Conservation (phyloP, 2,888 invertebrate species). For the Thalpophila matura region DNA sequence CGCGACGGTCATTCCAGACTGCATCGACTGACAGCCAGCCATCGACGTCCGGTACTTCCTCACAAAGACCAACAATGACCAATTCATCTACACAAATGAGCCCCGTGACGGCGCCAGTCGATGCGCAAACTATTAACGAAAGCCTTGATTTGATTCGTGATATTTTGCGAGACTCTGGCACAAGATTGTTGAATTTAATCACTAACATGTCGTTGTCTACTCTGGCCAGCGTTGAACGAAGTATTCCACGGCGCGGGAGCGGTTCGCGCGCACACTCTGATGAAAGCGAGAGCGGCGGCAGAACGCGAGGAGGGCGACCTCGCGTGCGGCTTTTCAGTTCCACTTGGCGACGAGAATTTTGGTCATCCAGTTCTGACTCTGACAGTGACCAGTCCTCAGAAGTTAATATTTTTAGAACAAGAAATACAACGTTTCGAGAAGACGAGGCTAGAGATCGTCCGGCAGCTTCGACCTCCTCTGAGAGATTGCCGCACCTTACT, state of each 20-base stretch:
- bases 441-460: slow-evolving; percentile 67
- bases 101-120: slow-evolving; percentile 74
- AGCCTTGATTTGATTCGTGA: slow-evolving; percentile 87
- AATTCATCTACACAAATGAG: slow-evolving; percentile 80
- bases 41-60: slow-evolving; percentile 64
- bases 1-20: slow-evolving; percentile 54
- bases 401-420: slow-evolving; percentile 84
- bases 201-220: slow-evolving; percentile 86
- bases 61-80: slow-evolving; percentile 72
- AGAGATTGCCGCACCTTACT: slow-evolving; percentile 61
- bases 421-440: slow-evolving; percentile 81
- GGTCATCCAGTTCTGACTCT: slow-evolving; percentile 84
- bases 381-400: slow-evolving; percentile 84
- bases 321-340: slow-evolving; percentile 74
- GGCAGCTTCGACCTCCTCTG: slow-evolving; percentile 44
- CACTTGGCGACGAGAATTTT: slow-evolving; percentile 71
- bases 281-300: slow-evolving; percentile 70
- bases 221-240: slow-evolving; percentile 78
- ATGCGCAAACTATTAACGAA: slow-evolving; percentile 85
- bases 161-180: slow-evolving; percentile 87
- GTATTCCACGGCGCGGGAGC: slow-evolving; percentile 66
- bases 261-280: slow-evolving; percentile 73
- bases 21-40: slow-evolving; percentile 58
- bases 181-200: slow-evolving; percentile 84
- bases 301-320: slow-evolving; percentile 63